Evolutionary conservation across 2,113 vertebrate species (phyloP), one percentile per base, ranked within the genome.

Genomic region (Fulmarus glacialis): DNA sequence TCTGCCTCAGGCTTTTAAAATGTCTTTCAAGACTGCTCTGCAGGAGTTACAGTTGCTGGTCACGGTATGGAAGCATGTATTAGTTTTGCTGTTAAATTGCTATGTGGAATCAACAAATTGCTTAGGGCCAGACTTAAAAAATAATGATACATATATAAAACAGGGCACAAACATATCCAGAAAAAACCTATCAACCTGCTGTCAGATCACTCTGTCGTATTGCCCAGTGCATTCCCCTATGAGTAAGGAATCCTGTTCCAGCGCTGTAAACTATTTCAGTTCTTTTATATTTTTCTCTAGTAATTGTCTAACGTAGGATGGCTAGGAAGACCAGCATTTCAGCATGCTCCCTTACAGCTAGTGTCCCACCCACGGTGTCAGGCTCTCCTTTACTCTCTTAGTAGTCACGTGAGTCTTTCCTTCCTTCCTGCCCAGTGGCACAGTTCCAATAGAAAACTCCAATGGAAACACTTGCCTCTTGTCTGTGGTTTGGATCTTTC

Each of bases 1-100:
- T 84, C 48, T 94, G 75, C 90, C 75, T 94, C 45, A 55, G 82
- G 80, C 83, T 90, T 80, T 64, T 77, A 75, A 91, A 89, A 83
- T 81, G 53, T 75, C 43, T 83, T 84, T 87, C 77, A 78, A 45
- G 50, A 93, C 42, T 3, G 0, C 74, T 84, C 59, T 53, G 59
- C 81, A 82, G 84, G 73, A 78, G 72, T 64, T 89, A 30, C 2
- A 62, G 40, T 60, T 73, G 62, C 84, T 58, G 55, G 45, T 84
- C 50, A 74, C 3, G 4, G 50, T 64, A 58, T 0, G 1, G 55
- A 83, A 89, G 45, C 21, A 11, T 70, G 40, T 55, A 22, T 72
- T 80, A 56, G 16, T 48, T 86, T 89, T 77, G 36, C 58, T 1
- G 0, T 71, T 95, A 80, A 63, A 62, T 34, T 52, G 67, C 64